These are phyloP conservation scores for Podotricha telesiphe DNA, from an alignment of 2,888 invertebrate species.

Conservation along the genomic window DNA sequence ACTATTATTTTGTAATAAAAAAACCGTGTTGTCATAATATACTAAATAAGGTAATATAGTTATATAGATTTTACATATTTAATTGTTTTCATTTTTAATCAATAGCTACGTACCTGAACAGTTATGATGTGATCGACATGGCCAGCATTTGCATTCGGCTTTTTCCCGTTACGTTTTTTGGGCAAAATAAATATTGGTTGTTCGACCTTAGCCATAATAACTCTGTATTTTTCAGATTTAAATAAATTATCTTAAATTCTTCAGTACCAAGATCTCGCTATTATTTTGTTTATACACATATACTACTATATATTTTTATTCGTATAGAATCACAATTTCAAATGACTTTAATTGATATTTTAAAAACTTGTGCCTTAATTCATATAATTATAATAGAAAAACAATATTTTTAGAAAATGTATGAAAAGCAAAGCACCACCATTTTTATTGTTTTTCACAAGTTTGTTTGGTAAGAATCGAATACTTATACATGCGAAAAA, in stretches of 20 bases:
- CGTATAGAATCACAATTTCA: neutral
- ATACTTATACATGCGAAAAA: conserved; percentile 10
- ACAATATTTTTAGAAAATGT: conserved; percentile 1
- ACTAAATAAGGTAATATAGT: too few relatives aligned
- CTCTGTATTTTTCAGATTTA: neutral
- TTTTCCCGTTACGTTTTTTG: conserved; percentile 84
- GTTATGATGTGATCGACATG: conserved; percentile 86
- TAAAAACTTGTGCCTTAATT: neutral
- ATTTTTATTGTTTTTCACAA: conserved; percentile 38
- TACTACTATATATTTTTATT: neutral
- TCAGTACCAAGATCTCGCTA: neutral
- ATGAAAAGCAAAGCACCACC: conserved; percentile 28
- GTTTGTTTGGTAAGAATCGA: conserved; percentile 30
- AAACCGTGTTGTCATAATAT: too few relatives aligned
- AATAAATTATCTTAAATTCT: neutral
- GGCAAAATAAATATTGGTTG: conserved; percentile 85
- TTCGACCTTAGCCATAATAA: conserved; percentile 71
- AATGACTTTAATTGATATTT: neutral
- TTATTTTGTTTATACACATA: neutral
- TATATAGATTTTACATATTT: too few relatives aligned
- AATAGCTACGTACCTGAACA: conserved; percentile 75
- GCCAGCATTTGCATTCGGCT: conserved; percentile 74
- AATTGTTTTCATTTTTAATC: neutral
- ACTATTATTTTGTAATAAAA: too few relatives aligned
- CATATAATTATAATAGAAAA: neutral